Evolutionary conservation across 2,113 vertebrate genomes (phyloP), one percentile per base, ranked within the genome.

Genomic region (Dromas ardeola): DNA sequence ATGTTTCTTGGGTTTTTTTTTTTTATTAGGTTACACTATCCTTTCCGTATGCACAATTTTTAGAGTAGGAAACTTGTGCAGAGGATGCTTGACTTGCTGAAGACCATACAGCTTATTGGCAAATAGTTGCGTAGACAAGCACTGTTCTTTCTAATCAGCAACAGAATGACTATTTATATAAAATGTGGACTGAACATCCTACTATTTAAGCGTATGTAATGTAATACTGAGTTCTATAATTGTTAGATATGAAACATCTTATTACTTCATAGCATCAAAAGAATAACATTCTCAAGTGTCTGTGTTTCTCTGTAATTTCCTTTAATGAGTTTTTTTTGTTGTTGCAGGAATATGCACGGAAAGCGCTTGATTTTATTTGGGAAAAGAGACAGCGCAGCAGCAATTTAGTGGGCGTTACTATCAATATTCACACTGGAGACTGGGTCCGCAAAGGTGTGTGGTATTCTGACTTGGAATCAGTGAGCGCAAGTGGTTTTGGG

Each of bases 351-450:
- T 99, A 99, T 62, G 99, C 99, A 52, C 98, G 99, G 91, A 99
- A 99, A 97, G 99, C 99, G 0, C 98, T 99, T 85, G 99, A 99
- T 98, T 99, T 99, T 95, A 98, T 99, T 73, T 99, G 99, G 99
- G 99, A 99, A 93, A 99, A 99, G 98, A 98, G 99, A 82, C 99
- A 99, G 94, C 98, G 99, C 94, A 99, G 99, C 98, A 99, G 99
- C 97, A 99, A 99, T 95, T 98, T 99, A 85, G 99, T 99, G 86
- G 99, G 99, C 6, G 99, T 99, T 43, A 99, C 99, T 45, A 99
- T 99, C 90, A 99, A 99, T 93, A 99, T 99, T 96, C 99, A 99
- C 93, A 99, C 99, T 13, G 99, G 99, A 97, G 99, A 99, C 90
- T 99, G 99, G 99, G 98, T 99, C 50, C 98, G 98, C 56, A 99